Conservation (phyloP, 2,888 invertebrate species). For the Spilarctia lutea region DNA sequence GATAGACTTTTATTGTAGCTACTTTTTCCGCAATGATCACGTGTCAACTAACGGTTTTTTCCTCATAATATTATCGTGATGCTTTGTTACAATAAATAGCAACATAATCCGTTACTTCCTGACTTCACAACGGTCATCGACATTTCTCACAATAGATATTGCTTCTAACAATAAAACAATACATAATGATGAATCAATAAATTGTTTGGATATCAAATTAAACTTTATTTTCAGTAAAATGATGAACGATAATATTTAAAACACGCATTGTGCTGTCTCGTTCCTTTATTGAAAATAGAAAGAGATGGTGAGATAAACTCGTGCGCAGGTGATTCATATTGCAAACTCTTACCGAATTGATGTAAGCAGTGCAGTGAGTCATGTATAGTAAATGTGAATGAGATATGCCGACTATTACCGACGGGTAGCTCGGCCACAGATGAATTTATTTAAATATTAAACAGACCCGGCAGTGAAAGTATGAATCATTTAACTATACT, state of each 20-base stretch:
- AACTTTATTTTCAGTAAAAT: slow-evolving; percentile 7
- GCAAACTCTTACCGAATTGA: slow-evolving; percentile 64
- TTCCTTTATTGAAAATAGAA: slow-evolving; percentile 17
- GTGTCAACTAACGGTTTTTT: background rate
- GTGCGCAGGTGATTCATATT: slow-evolving; percentile 49
- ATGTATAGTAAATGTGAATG: slow-evolving; percentile 41
- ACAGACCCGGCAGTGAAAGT: slow-evolving; percentile 33
- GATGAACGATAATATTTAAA: slow-evolving; percentile 7
- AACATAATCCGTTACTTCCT: slow-evolving; percentile 11
- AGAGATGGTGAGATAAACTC: slow-evolving; percentile 28
- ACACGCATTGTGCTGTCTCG: slow-evolving; percentile 20
- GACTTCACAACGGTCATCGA: slow-evolving; percentile 23
- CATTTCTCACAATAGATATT: slow-evolving; percentile 28
- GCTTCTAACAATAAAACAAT: slow-evolving; percentile 8
- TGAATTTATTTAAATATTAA: slow-evolving; percentile 23
- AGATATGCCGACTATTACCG: slow-evolving; percentile 29
- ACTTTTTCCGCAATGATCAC: background rate
- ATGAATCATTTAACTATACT: background rate
- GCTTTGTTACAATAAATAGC: slow-evolving; percentile 7
- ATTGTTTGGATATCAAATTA: slow-evolving; percentile 11
- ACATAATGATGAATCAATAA: slow-evolving; percentile 12
- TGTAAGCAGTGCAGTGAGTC: slow-evolving; percentile 57
- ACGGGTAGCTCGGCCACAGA: slow-evolving; percentile 29
- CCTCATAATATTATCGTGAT: slow-evolving; percentile 3
- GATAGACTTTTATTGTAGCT: background rate